Evolutionary conservation across 1,140 invertebrate species (phyloP), one percentile per base, ranked within the genome.

Genomic region (Archivesica marissinica): DNA sequence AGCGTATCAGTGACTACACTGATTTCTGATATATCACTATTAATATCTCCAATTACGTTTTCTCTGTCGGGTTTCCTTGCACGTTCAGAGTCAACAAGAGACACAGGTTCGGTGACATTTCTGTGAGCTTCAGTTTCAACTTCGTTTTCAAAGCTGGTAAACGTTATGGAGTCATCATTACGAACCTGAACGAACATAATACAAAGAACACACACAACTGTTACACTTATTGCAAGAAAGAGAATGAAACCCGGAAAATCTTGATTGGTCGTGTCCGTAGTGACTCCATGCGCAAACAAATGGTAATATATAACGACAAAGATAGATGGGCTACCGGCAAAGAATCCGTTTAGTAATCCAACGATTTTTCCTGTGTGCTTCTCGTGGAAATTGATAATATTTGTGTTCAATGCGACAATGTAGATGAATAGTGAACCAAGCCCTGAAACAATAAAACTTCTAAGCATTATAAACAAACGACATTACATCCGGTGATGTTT

Each of bases 331-430:
- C 87, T 83, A 35, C 85, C 87, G 1, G 87, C 75, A 54, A 88
- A 88, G 20, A 80, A 87, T 11, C 85, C 81, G 61, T 89, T 86
- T 11, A 89, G 54, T 4, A 89, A n/a, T 38, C 88, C 87, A 13
- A 88, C 82, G 1, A 89, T 74, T 59, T 77, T 89, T 23, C 87
- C 87, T 15, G 84, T 78, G 76, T 89, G 78, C 47, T 86, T 82
- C 39, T 84, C 35, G 13, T 75, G 41, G 47, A 89, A 88, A 38
- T 89, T 89, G 0, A 84, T 85, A 1, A 89, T 75, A 38, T 89
- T 89, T 56, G 88, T 88, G 25, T 84, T 87, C 2, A 89, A 54
- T 3, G 87, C 88, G 1, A 87, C 85, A 82, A 89, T 88, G 38
- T 89, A 89, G 13, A 82, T 87, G 30, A 85, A 89, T 20, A 88